phyloP scores from a whole-genome alignment of 2,888 invertebrate genomes.

The Campoletis raptor region DNA sequence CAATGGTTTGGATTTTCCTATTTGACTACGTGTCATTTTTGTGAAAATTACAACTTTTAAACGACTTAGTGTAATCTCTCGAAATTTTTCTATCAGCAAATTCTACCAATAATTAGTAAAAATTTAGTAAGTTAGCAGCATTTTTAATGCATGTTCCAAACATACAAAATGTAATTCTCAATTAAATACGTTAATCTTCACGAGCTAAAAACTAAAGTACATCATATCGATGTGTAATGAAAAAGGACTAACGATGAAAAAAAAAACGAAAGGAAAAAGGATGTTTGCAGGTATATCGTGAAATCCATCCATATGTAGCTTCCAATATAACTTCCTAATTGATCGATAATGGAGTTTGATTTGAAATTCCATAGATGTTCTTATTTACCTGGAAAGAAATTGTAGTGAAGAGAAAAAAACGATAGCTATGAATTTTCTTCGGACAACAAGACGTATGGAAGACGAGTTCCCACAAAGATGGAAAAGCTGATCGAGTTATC shows the following conservation, averaged over 20 bases:
- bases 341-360: constrained; percentile 11
- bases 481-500: constrained; percentile 56
- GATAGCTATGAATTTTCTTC: constrained; percentile 15
- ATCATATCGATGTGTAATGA: neutral
- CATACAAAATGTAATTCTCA: neutral
- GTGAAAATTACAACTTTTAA: too few relatives aligned
- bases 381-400: constrained; percentile 11
- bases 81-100: too few relatives aligned
- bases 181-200: neutral
- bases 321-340: constrained; percentile 7
- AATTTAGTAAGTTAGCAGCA: too few relatives aligned
- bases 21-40: too few relatives aligned
- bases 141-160: neutral
- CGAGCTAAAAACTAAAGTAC: neutral
- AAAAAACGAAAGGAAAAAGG: neutral
- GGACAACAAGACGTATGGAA: constrained; percentile 9
- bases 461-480: constrained; percentile 49
- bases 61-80: too few relatives aligned
- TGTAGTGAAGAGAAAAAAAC: neutral
- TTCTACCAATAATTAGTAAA: too few relatives aligned
- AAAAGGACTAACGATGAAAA: neutral
- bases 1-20: too few relatives aligned
- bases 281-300: neutral
- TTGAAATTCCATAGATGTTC: constrained; percentile 11
- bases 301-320: neutral